Evolutionary conservation across 2,797 vertebrate species (phyloP), one percentile per base, ranked within the genome.

Genomic region (Emydoidea blandingii): DNA sequence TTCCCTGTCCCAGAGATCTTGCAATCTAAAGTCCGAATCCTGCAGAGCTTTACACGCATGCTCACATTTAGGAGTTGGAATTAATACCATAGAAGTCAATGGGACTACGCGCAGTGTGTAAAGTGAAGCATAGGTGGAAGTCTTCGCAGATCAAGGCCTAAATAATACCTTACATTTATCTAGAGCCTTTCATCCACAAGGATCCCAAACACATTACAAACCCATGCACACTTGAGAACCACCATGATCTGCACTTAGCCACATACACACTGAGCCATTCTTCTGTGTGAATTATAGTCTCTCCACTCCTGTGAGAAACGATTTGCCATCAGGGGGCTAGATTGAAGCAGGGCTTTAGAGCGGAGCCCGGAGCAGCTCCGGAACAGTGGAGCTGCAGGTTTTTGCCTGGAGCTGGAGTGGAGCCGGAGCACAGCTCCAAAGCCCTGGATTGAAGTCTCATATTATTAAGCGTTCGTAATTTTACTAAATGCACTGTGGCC

Each of bases 401-500:
- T 44, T 44, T 44, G 44, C 44, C 44, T 44, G 44, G 7, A 44
- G 44, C 44, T 8, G 44, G 44, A 44, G 44, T 8, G 44, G 44
- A 44, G 44, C 44, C 44, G 44, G 44, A 44, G 44, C 44, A 44
- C 44, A 44, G 44, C 44, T 44, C 44, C 44, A 44, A 44, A 44
- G 44, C 44, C 44, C 44, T 44, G 44, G n/a, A 68, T 4, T 37
- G 19, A 68, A 37, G 50, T 34, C 29, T 50, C 15, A 31, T 29
- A 50, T 49, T 50, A 78, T 11, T 50, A 19, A 50, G 6, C 80
- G 54, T 59, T 19, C 50, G 1, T 2, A 1, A 8, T 79, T 90
- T 57, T 88, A 15, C 53, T 87, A 74, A 65, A 86, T 2, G 1
- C 8, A 1, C 0, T 5, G 23, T 74, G 2, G 4, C 0, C 44